Percentiles rank a stretch among this genome's conserved stretches.
Conservation (phyloP, 2,797 vertebrate species). For the Toxotes lorentzi region DNA sequence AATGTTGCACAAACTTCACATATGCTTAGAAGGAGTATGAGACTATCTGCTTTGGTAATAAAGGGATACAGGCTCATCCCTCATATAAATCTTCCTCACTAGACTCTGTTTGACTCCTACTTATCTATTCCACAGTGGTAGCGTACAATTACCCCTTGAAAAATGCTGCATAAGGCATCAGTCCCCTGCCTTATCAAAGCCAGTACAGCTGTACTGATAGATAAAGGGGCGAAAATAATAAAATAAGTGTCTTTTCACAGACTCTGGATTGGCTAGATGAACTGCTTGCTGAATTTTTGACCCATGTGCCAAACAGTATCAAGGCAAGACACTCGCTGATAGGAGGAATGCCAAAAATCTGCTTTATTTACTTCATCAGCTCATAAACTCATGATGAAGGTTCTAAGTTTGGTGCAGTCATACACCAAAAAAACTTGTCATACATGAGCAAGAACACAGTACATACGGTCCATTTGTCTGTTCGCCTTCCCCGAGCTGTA, state of each 20-base stretch:
- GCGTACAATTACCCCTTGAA: slow-evolving; percentile 72
- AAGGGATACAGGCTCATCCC: slow-evolving; percentile 60
- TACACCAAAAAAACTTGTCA: neutral
- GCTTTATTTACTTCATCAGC: slow-evolving; percentile 40
- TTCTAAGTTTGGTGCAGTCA: neutral
- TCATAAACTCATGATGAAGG: slow-evolving; percentile 6
- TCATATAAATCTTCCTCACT: slow-evolving; percentile 56
- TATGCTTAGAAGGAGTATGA: slow-evolving; percentile 45
- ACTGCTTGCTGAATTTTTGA: slow-evolving; percentile 47
- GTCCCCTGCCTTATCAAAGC: slow-evolving; percentile 72
- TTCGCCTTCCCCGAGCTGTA: neutral
- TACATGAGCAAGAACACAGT: neutral
- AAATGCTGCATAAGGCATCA: slow-evolving; percentile 68
- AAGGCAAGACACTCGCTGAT: slow-evolving; percentile 40
- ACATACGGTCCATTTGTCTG: neutral
- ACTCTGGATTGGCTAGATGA: slow-evolving; percentile 49
- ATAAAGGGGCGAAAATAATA: slow-evolving; percentile 68
- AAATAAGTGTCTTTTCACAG: slow-evolving; percentile 62
- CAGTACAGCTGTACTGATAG: slow-evolving; percentile 69
- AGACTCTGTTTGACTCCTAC: slow-evolving; percentile 58
- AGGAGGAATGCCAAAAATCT: slow-evolving; percentile 16
- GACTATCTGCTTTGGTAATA: slow-evolving; percentile 54
- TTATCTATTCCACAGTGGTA: slow-evolving; percentile 72
- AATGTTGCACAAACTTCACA: slow-evolving; percentile 51
- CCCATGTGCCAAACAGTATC: slow-evolving; percentile 35